Evolutionary conservation across 2,797 vertebrate genomes (phyloP), one percentile per base, ranked within the genome.

Genomic region (Discoglossus pictus): DNA sequence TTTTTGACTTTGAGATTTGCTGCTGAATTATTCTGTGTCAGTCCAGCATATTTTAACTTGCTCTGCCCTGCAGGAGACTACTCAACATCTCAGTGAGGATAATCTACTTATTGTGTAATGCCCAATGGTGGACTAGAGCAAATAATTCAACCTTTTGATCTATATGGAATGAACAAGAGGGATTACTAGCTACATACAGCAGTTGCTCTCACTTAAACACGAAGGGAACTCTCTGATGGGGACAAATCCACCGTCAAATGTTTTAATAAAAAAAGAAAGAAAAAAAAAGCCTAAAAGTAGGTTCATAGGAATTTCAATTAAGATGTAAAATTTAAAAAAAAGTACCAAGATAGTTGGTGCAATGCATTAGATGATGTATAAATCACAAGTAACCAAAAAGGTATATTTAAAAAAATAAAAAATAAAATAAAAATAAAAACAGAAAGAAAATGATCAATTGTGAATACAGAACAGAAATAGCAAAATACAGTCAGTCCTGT

Each of bases 111-210:
- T 70, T 70, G 60, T 70, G 11, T 40, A 11, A 17, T 2, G 11
- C 23, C 25, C 36, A 63, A 63, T 58, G 16, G 60, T n/a, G 43
- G 44, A 18, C 34, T 36, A 27, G 13, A 34, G 52, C 35, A 52
- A 63, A 50, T 55, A 48, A 43, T 39, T 27, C 60, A 48, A 63
- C 60, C 60, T 63, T 67, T 70, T 63, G 60, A 70, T 70, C 68
- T 70, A 31, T 51, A 42, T 43, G 52, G 46, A 68, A 61, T 43
- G 39, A 38, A 58, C 65, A 70, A 50, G 44, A 27, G 52, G 65
- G 55, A 68, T 68, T 56, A 63, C 17, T 17, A 38, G 52, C 21
- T 65, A 48, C 23, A 27, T 9, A 20, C 34, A 54, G 23, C 21
- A 12, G 8, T 61, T 47, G 17, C 20, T 61, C 38, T 38, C 34